These are phyloP conservation scores for Enchytraeus crypticus DNA, from an alignment of 2,888 invertebrate genomes.

Conservation along the genomic window DNA sequence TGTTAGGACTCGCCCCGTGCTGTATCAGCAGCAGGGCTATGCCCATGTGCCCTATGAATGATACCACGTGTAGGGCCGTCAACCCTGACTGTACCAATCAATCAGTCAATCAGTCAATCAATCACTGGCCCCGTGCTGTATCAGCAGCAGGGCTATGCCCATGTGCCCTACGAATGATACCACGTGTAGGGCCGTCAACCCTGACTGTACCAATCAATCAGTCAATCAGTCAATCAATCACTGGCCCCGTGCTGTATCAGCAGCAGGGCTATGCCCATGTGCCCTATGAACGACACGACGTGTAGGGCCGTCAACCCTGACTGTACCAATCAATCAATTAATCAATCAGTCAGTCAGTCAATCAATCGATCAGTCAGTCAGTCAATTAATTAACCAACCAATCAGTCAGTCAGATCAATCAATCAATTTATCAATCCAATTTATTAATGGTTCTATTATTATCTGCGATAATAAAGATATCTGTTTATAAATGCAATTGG, in stretches of 20 bases:
- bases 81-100: slow-evolving; percentile 76
- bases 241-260: slow-evolving; percentile 96
- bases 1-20: slow-evolving; percentile 91
- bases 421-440: too few relatives aligned
- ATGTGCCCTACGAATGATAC: slow-evolving; percentile 99
- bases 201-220: too few relatives aligned
- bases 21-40: slow-evolving; percentile 96
- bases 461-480: too few relatives aligned
- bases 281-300: slow-evolving; percentile 98
- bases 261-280: slow-evolving; percentile 96
- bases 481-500: too few relatives aligned
- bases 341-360: too few relatives aligned
- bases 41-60: slow-evolving; percentile 99
- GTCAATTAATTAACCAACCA: too few relatives aligned
- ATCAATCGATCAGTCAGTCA: too few relatives aligned
- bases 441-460: too few relatives aligned
- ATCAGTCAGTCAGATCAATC: too few relatives aligned
- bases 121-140: slow-evolving; percentile 96
- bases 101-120: too few relatives aligned
- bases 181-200: slow-evolving; percentile 92
- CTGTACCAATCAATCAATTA: too few relatives aligned
- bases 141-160: slow-evolving; percentile 92
- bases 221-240: too few relatives aligned
- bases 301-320: slow-evolving; percentile 91
- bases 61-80: slow-evolving; percentile 94